These are phyloP conservation scores for Mizuhopecten yessoensis DNA, from an alignment of 1,140 invertebrate genomes.

Conservation along the genomic window DNA sequence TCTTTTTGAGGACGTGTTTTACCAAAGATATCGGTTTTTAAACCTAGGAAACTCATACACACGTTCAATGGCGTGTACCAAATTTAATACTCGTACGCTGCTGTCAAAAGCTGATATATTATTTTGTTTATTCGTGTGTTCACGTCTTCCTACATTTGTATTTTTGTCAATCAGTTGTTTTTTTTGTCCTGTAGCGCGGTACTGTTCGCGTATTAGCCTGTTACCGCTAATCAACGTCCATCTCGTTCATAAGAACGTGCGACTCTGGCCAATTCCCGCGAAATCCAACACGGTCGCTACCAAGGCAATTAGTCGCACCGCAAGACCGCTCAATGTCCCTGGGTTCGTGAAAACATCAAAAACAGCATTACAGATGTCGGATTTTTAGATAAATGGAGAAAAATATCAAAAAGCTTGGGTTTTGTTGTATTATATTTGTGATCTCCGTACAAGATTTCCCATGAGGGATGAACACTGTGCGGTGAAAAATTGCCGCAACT, in stretches of 20 bases:
- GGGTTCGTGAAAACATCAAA: conserved; percentile 27
- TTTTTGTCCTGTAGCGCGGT: background rate
- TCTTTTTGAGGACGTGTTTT: too few species aligned
- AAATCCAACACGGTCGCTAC: conserved; percentile 32
- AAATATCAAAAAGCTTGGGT: conserved; percentile 13
- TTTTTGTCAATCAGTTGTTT: background rate
- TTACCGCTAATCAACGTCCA: background rate
- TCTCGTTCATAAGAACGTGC: background rate
- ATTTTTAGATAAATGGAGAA: conserved; percentile 36
- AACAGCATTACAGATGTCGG: conserved; percentile 32
- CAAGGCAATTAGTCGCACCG: background rate
- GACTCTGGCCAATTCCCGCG: background rate
- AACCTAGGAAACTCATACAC: too few species aligned
- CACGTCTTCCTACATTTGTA: background rate
- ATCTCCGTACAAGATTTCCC: conserved; percentile 19
- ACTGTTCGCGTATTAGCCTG: background rate
- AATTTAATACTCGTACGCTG: too few species aligned
- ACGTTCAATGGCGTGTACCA: too few species aligned
- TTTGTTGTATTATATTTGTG: conserved; percentile 22
- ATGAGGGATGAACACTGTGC: background rate
- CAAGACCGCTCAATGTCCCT: conserved; percentile 4
- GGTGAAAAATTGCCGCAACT: background rate
- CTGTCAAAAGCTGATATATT: too few species aligned
- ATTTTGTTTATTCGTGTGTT: background rate
- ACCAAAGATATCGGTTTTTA: too few species aligned